Evolutionary conservation across 2,113 vertebrate species (phyloP), one percentile per base, ranked within the genome.

Genomic region (Raja brachyura): DNA sequence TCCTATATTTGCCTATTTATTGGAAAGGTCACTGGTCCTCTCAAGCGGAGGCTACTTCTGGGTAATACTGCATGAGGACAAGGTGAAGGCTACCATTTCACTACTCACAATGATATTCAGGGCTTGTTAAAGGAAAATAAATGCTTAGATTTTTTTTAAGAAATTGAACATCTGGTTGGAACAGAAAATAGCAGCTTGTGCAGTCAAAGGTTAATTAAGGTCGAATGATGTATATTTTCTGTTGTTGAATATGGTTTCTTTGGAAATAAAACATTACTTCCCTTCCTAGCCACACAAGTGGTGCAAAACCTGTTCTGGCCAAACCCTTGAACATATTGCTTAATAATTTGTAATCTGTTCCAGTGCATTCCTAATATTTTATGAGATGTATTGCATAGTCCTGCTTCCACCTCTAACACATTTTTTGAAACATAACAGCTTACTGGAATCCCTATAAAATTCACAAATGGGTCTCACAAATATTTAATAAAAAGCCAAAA

Each of bases 151-250:
- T 92, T 90, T 86, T 70, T 73, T 5, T 11, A 92, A 74, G 33
- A 33, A 92, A 73, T 22, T 54, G 68, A 74, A 92, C 68, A 74
- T 92, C 90, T 92, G 90, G 33, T 73, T 33, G 66, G 20, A 9
- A 92, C 90, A 73, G 90, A 73, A 90, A 92, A 92, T 92, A 92
- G 33, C 68, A 92, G 70, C 39, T 70, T 73, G 90, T 92, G 90
- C 33, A 92, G 68, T 92, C 90, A 73, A 22, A 92, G 68, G 90
- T 92, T 92, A 92, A 92, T 92, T 92, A 74, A 92, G 90, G 90
- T 92, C 33, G 31, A 73, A 73, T 74, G 33, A 92, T 73, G 90
- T 92, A 73, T 92, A 92, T 92, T 92, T 92, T 92, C 68, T 73
- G 90, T 73, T 92, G 61, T 73, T 92, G 33, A 54, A 48, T 9